Evolutionary conservation across 2,113 vertebrate genomes (phyloP).

Genomic region (Heteronetta atricapilla): DNA sequence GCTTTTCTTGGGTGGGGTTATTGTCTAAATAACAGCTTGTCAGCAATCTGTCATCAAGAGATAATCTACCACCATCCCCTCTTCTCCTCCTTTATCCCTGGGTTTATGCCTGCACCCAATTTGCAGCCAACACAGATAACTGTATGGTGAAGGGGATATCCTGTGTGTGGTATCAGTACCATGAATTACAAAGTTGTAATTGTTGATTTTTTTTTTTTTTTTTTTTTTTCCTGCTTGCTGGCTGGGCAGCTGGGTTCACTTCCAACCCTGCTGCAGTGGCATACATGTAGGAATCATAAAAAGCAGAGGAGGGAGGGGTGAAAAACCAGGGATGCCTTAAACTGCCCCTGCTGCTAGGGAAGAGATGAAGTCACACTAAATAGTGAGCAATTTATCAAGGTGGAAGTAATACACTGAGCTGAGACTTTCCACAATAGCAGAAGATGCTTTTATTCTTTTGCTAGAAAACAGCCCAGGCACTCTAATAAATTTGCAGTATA

Average conservation of each 20-base stretch:
- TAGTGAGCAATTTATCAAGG: background rate
- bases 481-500: background rate
- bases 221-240: background rate
- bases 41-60: background rate
- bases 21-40: background rate
- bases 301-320: accelerated
- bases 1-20: background rate
- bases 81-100: background rate
- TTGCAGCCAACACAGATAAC: background rate
- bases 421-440: background rate
- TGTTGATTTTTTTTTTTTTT: background rate
- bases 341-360: background rate
- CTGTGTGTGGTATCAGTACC: background rate
- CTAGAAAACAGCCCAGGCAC: background rate
- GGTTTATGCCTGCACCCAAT: accelerated
- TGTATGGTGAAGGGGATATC: accelerated
- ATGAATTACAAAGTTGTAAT: background rate
- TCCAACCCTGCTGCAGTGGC: background rate
- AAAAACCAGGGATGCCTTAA: background rate
- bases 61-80: background rate
- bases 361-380: background rate
- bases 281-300: background rate
- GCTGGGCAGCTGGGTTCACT: background rate
- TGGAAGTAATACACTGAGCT: background rate
- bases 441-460: background rate